Evolutionary conservation across 2,113 vertebrate genomes (phyloP), one percentile per base, ranked within the genome.

Genomic region (Burhinus oedicnemus): DNA sequence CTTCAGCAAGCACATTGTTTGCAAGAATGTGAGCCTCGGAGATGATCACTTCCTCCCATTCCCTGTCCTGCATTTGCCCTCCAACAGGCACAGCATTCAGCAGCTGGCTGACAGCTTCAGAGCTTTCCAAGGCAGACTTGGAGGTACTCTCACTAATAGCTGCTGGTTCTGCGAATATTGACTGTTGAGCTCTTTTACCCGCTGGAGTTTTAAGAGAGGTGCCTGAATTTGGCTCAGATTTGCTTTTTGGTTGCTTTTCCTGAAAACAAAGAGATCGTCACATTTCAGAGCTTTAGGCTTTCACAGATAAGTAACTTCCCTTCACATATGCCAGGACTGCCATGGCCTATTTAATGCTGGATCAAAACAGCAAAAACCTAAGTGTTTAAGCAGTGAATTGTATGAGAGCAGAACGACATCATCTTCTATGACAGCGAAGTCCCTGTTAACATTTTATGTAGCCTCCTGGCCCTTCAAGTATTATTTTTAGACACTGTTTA

Each of bases 21-120:
- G 98, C 87, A 77, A 98, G 92, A 93, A 97, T 21, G 64, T 97
- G 96, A 78, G 95, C 88, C 69, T 98, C 96, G 11, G 98, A 98
- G 95, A 98, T 84, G 66, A 98, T 95, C 75, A 98, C 98, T 87
- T 98, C 98, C 79, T 98, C 98, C 98, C 98, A 98, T 58, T 98
- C 98, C 1, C 83, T 95, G 62, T 98, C 98, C 22, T 97, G 97
- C 80, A 97, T 64, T 49, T 91, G 94, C 85, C 95, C 97, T 84
- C 91, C 93, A 23, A 44, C 68, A 87, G 97, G 97, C 76, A 95
- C 97, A n/a, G 95, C 89, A 12, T 25, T 98, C 47, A 99, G 97
- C 76, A 99, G 98, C 93, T 98, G 98, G 91, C 94, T 98, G 57
- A 98, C 98, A 36, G 98, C 98, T 91, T 98, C 98, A 0, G 98